phyloP scores from a whole-genome alignment of 2,113 vertebrate species.

The Larimichthys crocea region DNA sequence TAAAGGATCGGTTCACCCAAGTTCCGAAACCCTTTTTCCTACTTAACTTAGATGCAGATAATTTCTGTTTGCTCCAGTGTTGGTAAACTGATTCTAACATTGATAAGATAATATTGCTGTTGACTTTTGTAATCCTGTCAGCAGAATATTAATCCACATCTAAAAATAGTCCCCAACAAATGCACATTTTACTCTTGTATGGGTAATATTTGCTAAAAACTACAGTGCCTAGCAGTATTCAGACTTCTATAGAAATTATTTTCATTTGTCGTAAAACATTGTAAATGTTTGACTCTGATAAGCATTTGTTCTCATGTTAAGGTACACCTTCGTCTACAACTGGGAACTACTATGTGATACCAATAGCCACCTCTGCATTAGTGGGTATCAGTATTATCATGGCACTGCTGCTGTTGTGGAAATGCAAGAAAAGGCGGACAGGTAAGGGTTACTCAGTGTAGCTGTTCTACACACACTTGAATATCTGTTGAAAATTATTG shows the following conservation, averaged over 20 bases:
- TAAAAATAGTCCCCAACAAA: background rate
- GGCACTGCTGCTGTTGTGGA: rapidly evolving
- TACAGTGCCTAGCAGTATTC: background rate
- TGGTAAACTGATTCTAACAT: too few relatives aligned
- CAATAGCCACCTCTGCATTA: background rate
- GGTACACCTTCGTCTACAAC: background rate
- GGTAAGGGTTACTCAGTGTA: slow-evolving; percentile 31
- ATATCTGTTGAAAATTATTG: background rate
- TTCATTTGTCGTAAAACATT: too few relatives aligned
- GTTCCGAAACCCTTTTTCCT: background rate
- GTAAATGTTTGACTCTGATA: background rate
- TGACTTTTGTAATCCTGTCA: background rate
- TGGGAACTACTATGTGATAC: background rate
- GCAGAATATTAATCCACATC: too few relatives aligned
- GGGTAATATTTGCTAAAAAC: background rate
- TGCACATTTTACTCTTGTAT: background rate
- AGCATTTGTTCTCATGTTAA: slow-evolving; percentile 33
- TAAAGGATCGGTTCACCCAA: too few relatives aligned
- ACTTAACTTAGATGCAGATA: too few relatives aligned
- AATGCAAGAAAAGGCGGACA: background rate
- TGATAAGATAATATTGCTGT: too few relatives aligned
- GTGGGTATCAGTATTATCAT: rapidly evolving
- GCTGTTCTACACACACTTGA: background rate
- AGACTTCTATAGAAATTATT: background rate
- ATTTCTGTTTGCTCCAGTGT: too few relatives aligned